Evolutionary conservation across 2,888 invertebrate species (phyloP).

Genomic region (Lamproptera curius): DNA sequence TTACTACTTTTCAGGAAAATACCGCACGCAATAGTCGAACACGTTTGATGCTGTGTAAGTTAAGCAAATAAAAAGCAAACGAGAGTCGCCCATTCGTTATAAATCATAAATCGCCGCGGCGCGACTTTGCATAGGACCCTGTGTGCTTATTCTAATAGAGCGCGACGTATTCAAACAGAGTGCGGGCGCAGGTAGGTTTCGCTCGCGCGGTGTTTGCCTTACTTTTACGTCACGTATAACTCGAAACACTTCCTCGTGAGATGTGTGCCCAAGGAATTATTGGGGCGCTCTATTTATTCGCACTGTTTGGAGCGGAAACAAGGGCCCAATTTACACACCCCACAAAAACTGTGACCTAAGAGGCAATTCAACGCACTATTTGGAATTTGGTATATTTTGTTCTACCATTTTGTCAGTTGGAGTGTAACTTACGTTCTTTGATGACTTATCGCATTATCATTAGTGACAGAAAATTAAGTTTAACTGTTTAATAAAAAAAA

Average conservation of each 20-base stretch:
- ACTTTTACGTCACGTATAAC: not conserved
- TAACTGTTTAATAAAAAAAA: not conserved
- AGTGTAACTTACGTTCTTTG: not conserved
- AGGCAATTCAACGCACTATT: too few relatives aligned
- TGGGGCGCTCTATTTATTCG: not conserved
- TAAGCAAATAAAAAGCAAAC: too few relatives aligned
- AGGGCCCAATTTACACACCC: not conserved
- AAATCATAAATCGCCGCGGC: too few relatives aligned
- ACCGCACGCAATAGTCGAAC: too few relatives aligned
- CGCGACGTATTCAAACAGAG: not conserved
- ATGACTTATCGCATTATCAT: slow-evolving; percentile 7
- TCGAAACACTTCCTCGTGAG: not conserved
- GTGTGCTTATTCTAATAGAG: not conserved
- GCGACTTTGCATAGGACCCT: not conserved
- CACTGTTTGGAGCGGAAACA: not conserved
- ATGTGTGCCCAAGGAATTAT: not conserved
- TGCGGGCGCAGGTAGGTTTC: not conserved
- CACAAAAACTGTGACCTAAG: not conserved
- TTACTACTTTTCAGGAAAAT: too few relatives aligned
- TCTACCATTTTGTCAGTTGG: not conserved
- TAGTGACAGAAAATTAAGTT: not conserved
- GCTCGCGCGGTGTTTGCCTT: not conserved
- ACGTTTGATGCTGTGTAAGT: too few relatives aligned
- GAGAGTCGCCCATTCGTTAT: too few relatives aligned
- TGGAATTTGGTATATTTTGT: too few relatives aligned